Base-by-base conservation (phyloP, 2,888 invertebrate species). In the Chrysolina oricalcia region DNA sequence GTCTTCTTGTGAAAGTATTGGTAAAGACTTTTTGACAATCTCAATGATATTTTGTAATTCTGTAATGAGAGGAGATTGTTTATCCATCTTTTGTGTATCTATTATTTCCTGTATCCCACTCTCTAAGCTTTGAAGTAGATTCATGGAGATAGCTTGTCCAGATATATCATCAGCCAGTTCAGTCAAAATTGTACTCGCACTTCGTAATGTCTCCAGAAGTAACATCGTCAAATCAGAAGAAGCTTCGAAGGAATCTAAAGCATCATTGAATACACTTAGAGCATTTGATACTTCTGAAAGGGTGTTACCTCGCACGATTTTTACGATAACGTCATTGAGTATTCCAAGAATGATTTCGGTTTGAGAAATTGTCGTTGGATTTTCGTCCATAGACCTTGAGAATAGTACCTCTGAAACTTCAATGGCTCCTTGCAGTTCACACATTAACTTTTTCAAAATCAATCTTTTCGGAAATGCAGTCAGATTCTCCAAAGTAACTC, bases 331-430 rank as follows among this genome's bases (percentile, higher is more conserved):
- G 9, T 19, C 21, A 35, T 68, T 53, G n/a, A 68, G 21, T 15
- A 70, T 43, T 40, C 66, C 73, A 66, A 76, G 64, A 21, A 73
- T 63, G 40, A 69, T 67, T 59, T 76, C 73, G 64, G 65, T 65
- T n/a, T 63, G 63, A 27, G 77, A 66, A 21, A 73, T 76, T 43
- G n/a, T 40, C 21, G 56, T 23, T 13, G 10, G 19, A 53, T 35
- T 13, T 63, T 72, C 75, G 50, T 69, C 46, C n/a, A 62, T 19
- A 6, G 56, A 46, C 66, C 46, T 53, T 8, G 68, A 63, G 21
- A 72, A 75, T 5, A 75, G 59, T 19, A 75, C 63, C 15, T 75
- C 63, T 5, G 64, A 53, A 23, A 75, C 64, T 23, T 75, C 75
- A 8, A 75, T 53, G 9, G 62, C 23, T 10, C 63, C 69, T 11